A percentile compares a stretch with the other conserved stretches of the same genome.
Evolutionary conservation across 2,113 vertebrate species (phyloP).

Genomic region (Cathartes aura): DNA sequence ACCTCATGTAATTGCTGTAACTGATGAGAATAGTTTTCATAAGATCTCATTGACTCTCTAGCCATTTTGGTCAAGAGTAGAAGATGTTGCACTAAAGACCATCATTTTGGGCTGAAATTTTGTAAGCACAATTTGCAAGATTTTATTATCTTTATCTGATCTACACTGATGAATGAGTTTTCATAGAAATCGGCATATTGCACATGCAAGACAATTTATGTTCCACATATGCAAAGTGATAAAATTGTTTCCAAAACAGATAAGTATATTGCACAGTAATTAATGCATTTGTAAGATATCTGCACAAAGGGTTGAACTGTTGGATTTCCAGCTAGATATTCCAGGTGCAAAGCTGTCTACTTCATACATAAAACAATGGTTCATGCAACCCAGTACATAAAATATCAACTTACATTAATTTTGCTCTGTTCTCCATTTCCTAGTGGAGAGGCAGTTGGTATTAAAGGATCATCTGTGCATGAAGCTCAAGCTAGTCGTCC

Average conservation of each 20-base stretch:
- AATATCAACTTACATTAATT: background rate
- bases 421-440: background rate
- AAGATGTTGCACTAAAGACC: background rate
- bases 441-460: background rate
- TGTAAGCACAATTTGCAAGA: background rate
- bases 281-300: background rate
- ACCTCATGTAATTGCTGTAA: background rate
- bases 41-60: background rate
- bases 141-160: background rate
- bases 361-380: background rate
- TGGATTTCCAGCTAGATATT: background rate
- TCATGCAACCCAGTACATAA: background rate
- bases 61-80: background rate
- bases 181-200: background rate
- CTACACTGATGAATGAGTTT: background rate
- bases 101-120: background rate
- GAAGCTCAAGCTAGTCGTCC: background rate
- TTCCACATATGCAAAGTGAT: background rate
- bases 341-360: background rate
- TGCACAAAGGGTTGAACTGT: background rate
- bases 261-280: background rate
- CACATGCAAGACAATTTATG: background rate
- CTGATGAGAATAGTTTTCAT: background rate
- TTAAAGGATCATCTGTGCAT: conserved; percentile 5
- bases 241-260: background rate